These are phyloP conservation scores for Selene dorsalis DNA, from an alignment of 2,797 vertebrate species.

Conservation along the genomic window DNA sequence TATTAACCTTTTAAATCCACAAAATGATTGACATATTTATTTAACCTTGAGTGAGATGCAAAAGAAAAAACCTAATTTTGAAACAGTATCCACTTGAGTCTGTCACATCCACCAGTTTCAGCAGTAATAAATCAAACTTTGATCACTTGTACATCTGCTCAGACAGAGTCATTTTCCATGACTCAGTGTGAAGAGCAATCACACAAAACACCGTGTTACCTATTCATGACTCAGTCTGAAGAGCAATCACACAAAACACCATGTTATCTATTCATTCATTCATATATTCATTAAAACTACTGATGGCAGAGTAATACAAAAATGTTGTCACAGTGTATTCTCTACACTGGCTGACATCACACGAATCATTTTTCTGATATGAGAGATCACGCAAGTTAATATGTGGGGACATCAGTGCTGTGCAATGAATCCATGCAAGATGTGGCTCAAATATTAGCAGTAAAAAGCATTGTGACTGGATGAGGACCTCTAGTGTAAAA, in stretches of 20 bases:
- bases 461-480: not conserved
- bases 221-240: not conserved
- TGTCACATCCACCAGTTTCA: not conserved
- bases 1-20: not conserved
- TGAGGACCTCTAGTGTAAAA: not conserved
- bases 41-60: not conserved
- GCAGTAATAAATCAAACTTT: not conserved
- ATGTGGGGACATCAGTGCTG: not conserved
- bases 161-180: not conserved
- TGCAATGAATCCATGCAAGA: not conserved
- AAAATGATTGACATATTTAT: not conserved
- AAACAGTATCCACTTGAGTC: not conserved
- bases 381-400: not conserved
- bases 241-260: not conserved
- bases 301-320: not conserved
- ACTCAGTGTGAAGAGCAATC: not conserved
- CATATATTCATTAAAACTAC: conserved; percentile 8
- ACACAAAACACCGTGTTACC: not conserved
- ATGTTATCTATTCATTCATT: not conserved
- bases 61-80: not conserved
- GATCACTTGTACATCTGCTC: not conserved
- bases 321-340: not conserved
- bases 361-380: not conserved
- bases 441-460: not conserved
- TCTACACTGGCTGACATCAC: not conserved